Evolutionary conservation across 1,140 invertebrate species (phyloP), one percentile per base, ranked within the genome.

Genomic region (Lepidotrigona ventralis): DNA sequence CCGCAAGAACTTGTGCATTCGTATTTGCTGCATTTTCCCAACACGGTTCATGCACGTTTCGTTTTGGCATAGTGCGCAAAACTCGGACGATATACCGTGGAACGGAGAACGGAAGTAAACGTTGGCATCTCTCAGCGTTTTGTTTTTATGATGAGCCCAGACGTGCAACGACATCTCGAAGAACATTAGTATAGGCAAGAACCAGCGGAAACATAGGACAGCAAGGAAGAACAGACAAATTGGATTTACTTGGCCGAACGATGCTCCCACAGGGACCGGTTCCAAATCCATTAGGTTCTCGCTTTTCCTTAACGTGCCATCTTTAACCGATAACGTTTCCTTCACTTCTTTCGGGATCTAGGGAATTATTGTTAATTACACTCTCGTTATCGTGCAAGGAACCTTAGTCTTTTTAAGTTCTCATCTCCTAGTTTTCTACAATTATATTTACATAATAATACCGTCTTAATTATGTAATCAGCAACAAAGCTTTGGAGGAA

Each of bases 91-190:
- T 60, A 95, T 93, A 0, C 93, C 91, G 81, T 96, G 95, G 78
- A 96, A 91, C 0, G 95, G 95, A 63, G 95, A 95, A 72, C 95
- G 94, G 84, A 95, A 96, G 70, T 95, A 95, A 12, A 95, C 90
- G 21, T 92, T 92, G 58, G 93, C 91, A 71, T 95, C 92, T 81
- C 93, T 93, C 23, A 95, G 90, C 23, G 87, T 86, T 64, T 94
- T 94, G 81, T 95, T 95, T 86, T 95, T 95, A 60, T 94, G 93
- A 84, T 96, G 95, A 0, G 95, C 93, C 95, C 95, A 94, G 53
- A 93, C 91, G 85, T 96, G 95, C 78, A 95, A 87, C 15, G 93
- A 75, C 0, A 94, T 86, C 84, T 93, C 92, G 21, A 93, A 89
- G 4, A 91, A 39, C 89, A 90, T 90, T 21, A 93, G 75, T 33